Conservation (phyloP, 2,888 invertebrate genomes). For the Corythucha ciliata region DNA sequence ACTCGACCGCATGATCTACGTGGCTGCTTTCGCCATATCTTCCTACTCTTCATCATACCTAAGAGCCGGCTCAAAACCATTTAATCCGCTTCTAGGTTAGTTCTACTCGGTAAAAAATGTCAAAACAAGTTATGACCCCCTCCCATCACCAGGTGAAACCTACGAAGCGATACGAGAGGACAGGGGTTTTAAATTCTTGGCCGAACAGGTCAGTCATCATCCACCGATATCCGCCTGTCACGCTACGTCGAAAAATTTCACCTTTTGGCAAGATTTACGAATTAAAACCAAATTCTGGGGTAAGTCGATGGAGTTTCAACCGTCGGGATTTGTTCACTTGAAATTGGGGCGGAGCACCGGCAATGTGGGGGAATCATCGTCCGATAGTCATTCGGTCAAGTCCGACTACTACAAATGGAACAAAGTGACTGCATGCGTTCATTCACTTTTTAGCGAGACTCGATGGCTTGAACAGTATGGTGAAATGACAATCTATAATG, state of each 20-base stretch:
- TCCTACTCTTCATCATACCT: slow-evolving; percentile 63
- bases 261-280: slow-evolving; percentile 72
- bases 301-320: slow-evolving; percentile 82
- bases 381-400: too few species aligned
- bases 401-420: slow-evolving; percentile 58
- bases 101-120: too few species aligned
- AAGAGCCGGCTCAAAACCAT: slow-evolving; percentile 72
- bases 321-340: slow-evolving; percentile 52
- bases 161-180: slow-evolving; percentile 72
- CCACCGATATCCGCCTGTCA: slow-evolving; percentile 74
- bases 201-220: slow-evolving; percentile 76
- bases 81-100: slow-evolving; percentile 74
- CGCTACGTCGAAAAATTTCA: slow-evolving; percentile 65
- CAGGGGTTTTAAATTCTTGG: slow-evolving; percentile 64
- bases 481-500: slow-evolving; percentile 57
- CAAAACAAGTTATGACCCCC: too few species aligned
- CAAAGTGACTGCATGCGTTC: slow-evolving; percentile 77
- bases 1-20: slow-evolving; percentile 61
- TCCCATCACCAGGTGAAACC: too few species aligned
- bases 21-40: slow-evolving; percentile 74
- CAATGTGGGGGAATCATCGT: too few species aligned
- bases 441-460: slow-evolving; percentile 72
- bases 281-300: slow-evolving; percentile 86
- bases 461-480: slow-evolving; percentile 82
- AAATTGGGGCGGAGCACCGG: slow-evolving; percentile 49